A percentile compares a stretch with the other conserved stretches of the same genome.
phyloP scores from a whole-genome alignment of 2,888 invertebrate genomes.

The Salpingus planirostris region DNA sequence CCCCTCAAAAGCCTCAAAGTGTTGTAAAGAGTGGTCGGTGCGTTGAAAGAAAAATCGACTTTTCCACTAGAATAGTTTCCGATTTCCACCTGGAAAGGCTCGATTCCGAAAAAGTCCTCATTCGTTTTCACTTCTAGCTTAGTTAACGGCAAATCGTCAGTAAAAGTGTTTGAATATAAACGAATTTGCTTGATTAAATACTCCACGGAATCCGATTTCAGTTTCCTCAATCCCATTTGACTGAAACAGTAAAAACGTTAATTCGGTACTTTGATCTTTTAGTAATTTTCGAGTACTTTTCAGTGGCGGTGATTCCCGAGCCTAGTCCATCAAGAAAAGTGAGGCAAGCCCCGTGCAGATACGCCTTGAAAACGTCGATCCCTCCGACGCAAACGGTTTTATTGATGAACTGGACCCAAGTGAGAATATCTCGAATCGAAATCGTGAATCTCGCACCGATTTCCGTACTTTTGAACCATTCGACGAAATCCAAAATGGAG shows the following conservation, averaged over 20 bases:
- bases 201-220: no score
- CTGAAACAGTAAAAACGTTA: no score
- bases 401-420: constrained; percentile 90
- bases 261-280: no score
- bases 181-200: no score
- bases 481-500: constrained; percentile 70
- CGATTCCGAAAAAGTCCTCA: constrained; percentile 61
- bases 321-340: constrained; percentile 90
- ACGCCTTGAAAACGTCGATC: constrained; percentile 53
- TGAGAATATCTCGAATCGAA: constrained; percentile 74
- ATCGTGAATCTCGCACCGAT: constrained; percentile 51
- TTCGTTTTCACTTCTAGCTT: no score
- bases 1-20: constrained; percentile 78
- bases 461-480: constrained; percentile 62
- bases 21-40: constrained; percentile 74
- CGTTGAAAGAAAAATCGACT: constrained; percentile 59
- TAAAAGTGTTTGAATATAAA: no score
- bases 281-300: no score
- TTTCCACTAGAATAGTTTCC: constrained; percentile 36
- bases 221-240: no score
- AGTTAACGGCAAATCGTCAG: no score
- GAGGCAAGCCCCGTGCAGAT: constrained; percentile 83
- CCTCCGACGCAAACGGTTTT: constrained; percentile 42
- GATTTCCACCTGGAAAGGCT: constrained; percentile 64
- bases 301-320: constrained; percentile 66